phyloP scores from a whole-genome alignment of 2,888 invertebrate species.

The Eristalinus sepulchralis region DNA sequence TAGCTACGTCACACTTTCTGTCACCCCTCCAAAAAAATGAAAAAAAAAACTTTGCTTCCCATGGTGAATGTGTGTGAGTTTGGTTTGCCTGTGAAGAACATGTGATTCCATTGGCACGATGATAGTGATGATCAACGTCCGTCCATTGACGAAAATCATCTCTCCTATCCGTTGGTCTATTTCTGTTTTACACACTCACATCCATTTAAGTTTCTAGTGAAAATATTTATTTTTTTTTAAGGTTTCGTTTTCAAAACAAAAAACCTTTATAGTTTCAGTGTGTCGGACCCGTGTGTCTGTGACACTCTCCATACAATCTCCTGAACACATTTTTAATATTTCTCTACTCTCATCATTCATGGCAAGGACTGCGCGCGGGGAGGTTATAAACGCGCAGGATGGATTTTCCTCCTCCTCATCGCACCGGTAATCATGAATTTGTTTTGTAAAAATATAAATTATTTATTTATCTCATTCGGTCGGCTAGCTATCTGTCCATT shows the following conservation, averaged over 20 bases:
- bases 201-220: background rate
- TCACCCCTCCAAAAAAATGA: background rate
- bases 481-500: constrained; percentile 19
- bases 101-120: constrained; percentile 40
- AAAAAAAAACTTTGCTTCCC: constrained; percentile 1
- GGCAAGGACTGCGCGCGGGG: no score
- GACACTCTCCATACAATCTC: no score
- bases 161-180: constrained; percentile 31
- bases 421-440: no score
- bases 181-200: constrained; percentile 21
- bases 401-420: no score
- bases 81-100: constrained; percentile 26
- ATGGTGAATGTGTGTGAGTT: constrained; percentile 12
- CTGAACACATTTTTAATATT: no score
- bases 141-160: constrained; percentile 29
- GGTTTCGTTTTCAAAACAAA: background rate
- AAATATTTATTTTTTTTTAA: constrained; percentile 25
- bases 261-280: no score
- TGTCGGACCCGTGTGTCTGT: no score
- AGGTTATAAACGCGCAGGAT: no score
- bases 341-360: no score
- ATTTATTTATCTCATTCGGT: constrained; percentile 28
- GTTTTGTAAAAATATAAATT: constrained; percentile 29
- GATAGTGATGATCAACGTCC: constrained; percentile 7
- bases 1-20: constrained; percentile 21